A percentile compares a stretch with the other conserved stretches of the same genome.
Conservation (phyloP, 2,888 invertebrate genomes). For the Biston betularia region DNA sequence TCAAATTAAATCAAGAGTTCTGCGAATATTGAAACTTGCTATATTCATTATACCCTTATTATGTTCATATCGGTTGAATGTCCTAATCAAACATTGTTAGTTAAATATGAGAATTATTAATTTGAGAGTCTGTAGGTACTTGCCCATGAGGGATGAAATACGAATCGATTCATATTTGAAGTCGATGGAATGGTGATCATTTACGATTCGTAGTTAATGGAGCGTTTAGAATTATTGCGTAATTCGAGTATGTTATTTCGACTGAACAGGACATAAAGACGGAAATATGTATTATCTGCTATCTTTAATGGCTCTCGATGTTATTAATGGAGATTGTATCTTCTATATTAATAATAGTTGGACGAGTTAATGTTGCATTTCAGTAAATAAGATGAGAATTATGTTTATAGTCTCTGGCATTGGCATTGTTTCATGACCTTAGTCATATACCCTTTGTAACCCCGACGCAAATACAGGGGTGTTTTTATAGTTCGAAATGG, state of each 20-base stretch:
- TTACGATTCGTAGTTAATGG: slow-evolving; percentile 33
- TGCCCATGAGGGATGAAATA: slow-evolving; percentile 18
- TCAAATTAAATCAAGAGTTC: slow-evolving; percentile 16
- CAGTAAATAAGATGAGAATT: background rate
- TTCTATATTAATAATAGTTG: background rate
- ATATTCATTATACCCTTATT: background rate
- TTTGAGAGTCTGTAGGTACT: background rate
- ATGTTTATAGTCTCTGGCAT: background rate
- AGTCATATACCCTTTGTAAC: background rate
- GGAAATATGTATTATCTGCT: slow-evolving; percentile 27
- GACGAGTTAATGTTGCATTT: background rate
- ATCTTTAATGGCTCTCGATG: slow-evolving; percentile 19
- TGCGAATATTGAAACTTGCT: background rate
- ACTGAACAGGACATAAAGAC: slow-evolving; percentile 20
- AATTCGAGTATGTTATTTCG: slow-evolving; percentile 18
- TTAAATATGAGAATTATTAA: slow-evolving; percentile 21
- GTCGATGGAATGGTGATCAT: slow-evolving; percentile 21
- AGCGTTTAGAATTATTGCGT: slow-evolving; percentile 28
- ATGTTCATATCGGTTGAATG: slow-evolving; percentile 24
- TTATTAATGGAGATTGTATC: slow-evolving; percentile 10
- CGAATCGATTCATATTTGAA: slow-evolving; percentile 10
- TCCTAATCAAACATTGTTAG: slow-evolving; percentile 36
- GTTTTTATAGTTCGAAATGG: too few relatives aligned
- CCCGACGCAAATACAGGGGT: too few relatives aligned
- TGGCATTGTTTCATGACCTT: background rate